Percentiles rank a stretch among this genome's conserved stretches.
phyloP scores from a whole-genome alignment of 2,797 vertebrate species.

The Amniataba percoides region DNA sequence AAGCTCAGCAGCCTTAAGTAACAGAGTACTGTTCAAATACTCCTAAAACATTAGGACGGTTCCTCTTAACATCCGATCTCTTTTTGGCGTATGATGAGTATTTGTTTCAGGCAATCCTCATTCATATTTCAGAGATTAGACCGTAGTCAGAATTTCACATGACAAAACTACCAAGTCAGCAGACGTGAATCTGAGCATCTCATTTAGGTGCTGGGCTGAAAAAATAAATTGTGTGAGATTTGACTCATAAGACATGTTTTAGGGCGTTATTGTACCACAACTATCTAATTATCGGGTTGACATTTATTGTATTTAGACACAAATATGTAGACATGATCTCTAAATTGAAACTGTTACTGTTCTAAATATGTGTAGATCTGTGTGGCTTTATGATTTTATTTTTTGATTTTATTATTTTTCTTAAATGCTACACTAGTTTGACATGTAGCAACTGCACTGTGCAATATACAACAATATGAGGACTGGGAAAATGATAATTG shows the following conservation, averaged over 20 bases:
- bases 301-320: constrained; percentile 88
- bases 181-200: constrained; percentile 32
- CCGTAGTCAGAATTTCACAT: constrained; percentile 6
- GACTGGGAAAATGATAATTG: constrained; percentile 93
- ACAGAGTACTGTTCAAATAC: constrained; percentile 14
- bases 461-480: constrained; percentile 99
- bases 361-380: constrained; percentile 90
- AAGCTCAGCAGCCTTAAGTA: constrained; percentile 37
- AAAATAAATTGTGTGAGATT: constrained; percentile 19
- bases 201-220: constrained; percentile 53
- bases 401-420: constrained; percentile 83
- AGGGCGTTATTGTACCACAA: constrained; percentile 90
- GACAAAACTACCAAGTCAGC: constrained; percentile 5
- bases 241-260: constrained; percentile 51
- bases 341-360: constrained; percentile 94
- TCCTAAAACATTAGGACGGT: not conserved
- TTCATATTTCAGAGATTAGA: not conserved
- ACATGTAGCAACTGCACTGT: constrained; percentile 99
- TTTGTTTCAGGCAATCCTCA: not conserved
- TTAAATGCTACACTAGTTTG: constrained; percentile 96
- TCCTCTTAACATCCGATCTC: not conserved
- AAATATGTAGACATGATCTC: constrained; percentile 89
- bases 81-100: not conserved
- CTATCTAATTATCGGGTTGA: constrained; percentile 88
- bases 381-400: constrained; percentile 86